Conservation (phyloP, 2,113 vertebrate genomes). For the Egretta garzetta region DNA sequence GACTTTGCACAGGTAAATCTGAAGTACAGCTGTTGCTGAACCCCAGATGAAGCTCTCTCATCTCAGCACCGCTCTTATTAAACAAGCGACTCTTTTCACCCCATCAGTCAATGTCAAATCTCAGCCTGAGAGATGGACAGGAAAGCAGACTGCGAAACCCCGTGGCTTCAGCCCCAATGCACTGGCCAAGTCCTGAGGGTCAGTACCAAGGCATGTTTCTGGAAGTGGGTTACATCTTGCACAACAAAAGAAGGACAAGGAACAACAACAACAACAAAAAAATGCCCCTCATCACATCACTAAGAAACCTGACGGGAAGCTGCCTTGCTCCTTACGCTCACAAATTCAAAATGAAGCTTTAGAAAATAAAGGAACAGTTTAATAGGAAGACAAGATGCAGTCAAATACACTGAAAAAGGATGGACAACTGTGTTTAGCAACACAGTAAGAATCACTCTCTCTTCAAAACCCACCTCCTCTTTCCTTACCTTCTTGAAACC, state of each 20-base stretch:
- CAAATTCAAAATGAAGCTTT: neutral
- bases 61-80: neutral
- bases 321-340: neutral
- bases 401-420: neutral
- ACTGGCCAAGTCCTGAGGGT: neutral
- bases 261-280: neutral
- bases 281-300: neutral
- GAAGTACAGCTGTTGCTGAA: neutral
- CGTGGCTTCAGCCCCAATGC: neutral
- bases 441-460: neutral
- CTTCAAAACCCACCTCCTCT: neutral
- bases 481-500: neutral
- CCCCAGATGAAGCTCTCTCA: neutral
- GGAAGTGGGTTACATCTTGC: neutral
- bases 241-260: neutral
- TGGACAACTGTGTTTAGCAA: neutral
- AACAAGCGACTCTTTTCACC: neutral
- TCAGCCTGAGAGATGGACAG: neutral
- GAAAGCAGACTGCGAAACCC: neutral
- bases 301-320: neutral
- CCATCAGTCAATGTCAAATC: neutral
- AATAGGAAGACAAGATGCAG: neutral
- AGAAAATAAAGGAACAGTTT: neutral
- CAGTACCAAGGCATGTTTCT: neutral
- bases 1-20: neutral